Conservation (phyloP, 2,888 invertebrate species). For the Junonia oenone region DNA sequence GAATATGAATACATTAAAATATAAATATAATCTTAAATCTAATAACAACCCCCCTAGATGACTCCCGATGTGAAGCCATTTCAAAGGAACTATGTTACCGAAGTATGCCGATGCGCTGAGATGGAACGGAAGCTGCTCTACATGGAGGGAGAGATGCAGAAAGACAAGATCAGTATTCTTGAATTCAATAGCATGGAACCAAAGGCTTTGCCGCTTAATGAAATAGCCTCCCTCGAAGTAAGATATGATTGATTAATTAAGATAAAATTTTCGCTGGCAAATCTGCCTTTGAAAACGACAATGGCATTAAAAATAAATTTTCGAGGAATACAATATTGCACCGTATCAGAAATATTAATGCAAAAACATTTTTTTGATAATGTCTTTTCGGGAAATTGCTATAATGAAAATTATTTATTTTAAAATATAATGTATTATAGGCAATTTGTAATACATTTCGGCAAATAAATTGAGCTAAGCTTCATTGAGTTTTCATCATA, state of each 20-base stretch:
- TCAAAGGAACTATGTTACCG: conserved; percentile 89
- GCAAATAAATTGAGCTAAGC: no score
- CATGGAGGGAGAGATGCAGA: conserved; percentile 86
- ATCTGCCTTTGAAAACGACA: not conserved
- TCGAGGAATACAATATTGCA: no score
- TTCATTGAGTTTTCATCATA: no score
- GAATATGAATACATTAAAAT: not conserved
- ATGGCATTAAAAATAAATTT: not conserved
- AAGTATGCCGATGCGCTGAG: conserved; percentile 90
- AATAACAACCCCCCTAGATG: conserved; percentile 38
- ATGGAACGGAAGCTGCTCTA: conserved; percentile 89
- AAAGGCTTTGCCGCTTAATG: conserved; percentile 82
- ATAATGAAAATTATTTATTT: no score
- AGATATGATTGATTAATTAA: conserved; percentile 1
- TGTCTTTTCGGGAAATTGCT: no score
- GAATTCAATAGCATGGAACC: conserved; percentile 80
- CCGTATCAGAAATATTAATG: no score
- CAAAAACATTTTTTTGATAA: no score
- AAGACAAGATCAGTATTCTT: conserved; percentile 83
- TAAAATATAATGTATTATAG: no score
- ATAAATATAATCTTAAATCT: not conserved
- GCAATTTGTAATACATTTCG: no score
- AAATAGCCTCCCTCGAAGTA: conserved; percentile 89
- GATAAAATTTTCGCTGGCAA: not conserved
- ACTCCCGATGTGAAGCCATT: conserved; percentile 84